Percentiles rank a stretch among this genome's conserved stretches.
Conservation (phyloP, 92 coral and sea anemone species). For the Micromussa lordhowensis region DNA sequence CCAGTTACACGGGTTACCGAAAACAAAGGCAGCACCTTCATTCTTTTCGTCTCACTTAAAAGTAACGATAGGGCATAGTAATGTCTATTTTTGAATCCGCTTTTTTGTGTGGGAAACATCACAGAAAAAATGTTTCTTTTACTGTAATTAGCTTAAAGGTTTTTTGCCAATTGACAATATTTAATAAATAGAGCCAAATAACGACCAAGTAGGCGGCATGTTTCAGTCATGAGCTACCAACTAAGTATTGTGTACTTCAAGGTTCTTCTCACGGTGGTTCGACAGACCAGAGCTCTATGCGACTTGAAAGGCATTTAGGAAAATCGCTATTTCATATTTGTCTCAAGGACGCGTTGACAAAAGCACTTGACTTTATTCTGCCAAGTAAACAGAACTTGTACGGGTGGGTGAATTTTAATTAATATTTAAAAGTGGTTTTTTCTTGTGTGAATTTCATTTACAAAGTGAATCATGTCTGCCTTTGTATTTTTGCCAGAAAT, state of each 20-base stretch:
- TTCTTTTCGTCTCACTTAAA: neutral
- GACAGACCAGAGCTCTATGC: neutral
- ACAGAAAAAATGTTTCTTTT: slow-evolving; percentile 28
- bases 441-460: slow-evolving; percentile 46
- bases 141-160: slow-evolving; percentile 30
- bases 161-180: slow-evolving; percentile 37
- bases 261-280: neutral
- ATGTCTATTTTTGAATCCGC: neutral
- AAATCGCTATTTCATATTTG: slow-evolving; percentile 7
- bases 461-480: slow-evolving; percentile 4
- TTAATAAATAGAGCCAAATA: slow-evolving; percentile 22
- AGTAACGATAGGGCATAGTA: neutral
- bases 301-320: neutral
- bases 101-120: neutral
- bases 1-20: slow-evolving; percentile 16
- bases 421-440: slow-evolving; percentile 44
- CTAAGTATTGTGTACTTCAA: neutral
- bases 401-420: slow-evolving; percentile 39
- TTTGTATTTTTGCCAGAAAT: neutral
- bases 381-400: slow-evolving; percentile 11
- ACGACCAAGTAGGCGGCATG: neutral
- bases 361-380: slow-evolving; percentile 40
- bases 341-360: slow-evolving; percentile 15
- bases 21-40: neutral
- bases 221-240: neutral